Conservation (phyloP, 1,140 invertebrate genomes). For the Eupristina koningsbergeri region DNA sequence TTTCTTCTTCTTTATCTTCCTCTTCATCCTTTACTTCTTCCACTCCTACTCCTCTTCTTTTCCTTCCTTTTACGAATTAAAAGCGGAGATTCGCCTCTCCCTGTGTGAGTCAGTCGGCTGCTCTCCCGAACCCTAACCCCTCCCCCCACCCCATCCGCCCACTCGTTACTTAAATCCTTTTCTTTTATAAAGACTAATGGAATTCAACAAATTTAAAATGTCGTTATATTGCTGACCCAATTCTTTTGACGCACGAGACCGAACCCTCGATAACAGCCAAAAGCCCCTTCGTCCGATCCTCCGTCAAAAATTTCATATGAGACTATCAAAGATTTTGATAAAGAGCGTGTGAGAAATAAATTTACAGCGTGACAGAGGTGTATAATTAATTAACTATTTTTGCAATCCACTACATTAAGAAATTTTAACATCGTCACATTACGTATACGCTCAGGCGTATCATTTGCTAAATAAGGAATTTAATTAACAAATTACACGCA, state of each 20-base stretch:
- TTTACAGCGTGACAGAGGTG: too few relatives aligned
- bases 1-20: too few relatives aligned
- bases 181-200: background rate
- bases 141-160: background rate
- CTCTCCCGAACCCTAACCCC: too few relatives aligned
- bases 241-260: background rate
- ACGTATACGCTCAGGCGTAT: too few relatives aligned
- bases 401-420: too few relatives aligned
- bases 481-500: too few relatives aligned
- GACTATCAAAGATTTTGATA: background rate
- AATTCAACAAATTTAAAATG: constrained; percentile 2
- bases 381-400: too few relatives aligned
- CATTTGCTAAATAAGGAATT: too few relatives aligned
- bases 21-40: too few relatives aligned
- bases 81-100: constrained; percentile 15
- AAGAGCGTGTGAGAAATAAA: too few relatives aligned
- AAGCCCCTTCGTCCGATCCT: background rate
- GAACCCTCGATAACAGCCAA: background rate
- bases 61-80: constrained; percentile 29
- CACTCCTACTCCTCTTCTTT: too few relatives aligned
- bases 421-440: too few relatives aligned
- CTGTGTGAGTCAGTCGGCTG: background rate
- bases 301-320: background rate
- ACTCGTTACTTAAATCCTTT: background rate
- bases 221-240: background rate